Evolutionary conservation across 2,888 invertebrate genomes (phyloP), one percentile per base, ranked within the genome.

Genomic region (Eupithecia pulchellata): DNA sequence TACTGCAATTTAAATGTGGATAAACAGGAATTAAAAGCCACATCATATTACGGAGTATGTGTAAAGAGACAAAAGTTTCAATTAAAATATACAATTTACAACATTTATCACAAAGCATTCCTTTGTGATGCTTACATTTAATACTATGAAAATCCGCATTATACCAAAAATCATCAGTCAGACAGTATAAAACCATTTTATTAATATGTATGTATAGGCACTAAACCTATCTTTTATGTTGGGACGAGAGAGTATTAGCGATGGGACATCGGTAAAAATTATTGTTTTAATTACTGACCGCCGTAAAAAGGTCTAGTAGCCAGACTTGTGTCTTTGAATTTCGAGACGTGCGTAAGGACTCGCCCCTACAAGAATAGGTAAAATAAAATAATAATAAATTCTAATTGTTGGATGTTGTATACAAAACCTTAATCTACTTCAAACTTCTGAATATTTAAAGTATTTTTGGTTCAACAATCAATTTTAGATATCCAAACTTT

Each of bases 251-350:
- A 30, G 30, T 78, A 80, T 83, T 78, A 80, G 79, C 74, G 69
- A 71, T 66, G 74, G 76, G 80, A 81, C 81, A 80, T 73, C 79
- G 80, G 75, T 78, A 79, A 84, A 74, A 84, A 74, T 82, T 84
- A 84, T 84, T 79, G 77, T 79, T 83, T 80, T 80, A 81, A 84
- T 84, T 80, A 77, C 73, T 69, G 69, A 70, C 64, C 69, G 60
- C 60, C 57, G 64, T 64, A 58, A 73, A 68, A 73, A 64, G 67
- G 67, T 52, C 36, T 66, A 20, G 27, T n/a, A 20, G 61, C 20
- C 61, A 13, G 61, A 11, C 32, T 32, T 11, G 32, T 32, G 20
- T 6, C 61, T 36, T 11, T 29, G 57, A 17, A 29, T 57, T 61
- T 4, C 11, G 34, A 32, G 32, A 61, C 34, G 34, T 32, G 61